Evolutionary conservation across 2,113 vertebrate genomes (phyloP), one percentile per base, ranked within the genome.

Genomic region (Phylloscopus whistleri): DNA sequence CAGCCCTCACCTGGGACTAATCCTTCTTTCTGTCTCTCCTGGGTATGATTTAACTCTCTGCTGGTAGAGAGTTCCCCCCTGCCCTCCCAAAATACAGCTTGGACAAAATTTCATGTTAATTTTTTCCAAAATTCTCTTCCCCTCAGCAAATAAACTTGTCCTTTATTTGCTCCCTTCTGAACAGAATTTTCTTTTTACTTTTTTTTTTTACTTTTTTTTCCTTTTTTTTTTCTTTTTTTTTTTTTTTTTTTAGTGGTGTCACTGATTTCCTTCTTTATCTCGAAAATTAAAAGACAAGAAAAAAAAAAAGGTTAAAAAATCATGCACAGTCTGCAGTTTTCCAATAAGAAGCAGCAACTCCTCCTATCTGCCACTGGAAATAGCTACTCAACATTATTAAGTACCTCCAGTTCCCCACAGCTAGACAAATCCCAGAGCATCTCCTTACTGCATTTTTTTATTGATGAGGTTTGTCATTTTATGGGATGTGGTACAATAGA

Each of bases 381-480:
- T 35, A 90, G 80, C 73, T 68, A 28, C 69, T 81, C 83, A 79
- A 52, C 33, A 17, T 92, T 89, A 93, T 84, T 93, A 96, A 95
- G 80, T 49, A 84, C 66, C 84, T 94, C 52, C 46, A 68, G 73
- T 5, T 90, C 68, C 95, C 52, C 69, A 81, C 87, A 96, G 94
- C 82, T 30, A 93, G 76, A 74, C 68, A 95, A 90, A 93, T 96
- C 92, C 88, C 60, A 13, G 81, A 95, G 88, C 16, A 84, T 48
- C n/a, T 91, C 46, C 69, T 94, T 92, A 96, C 58, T 84, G 73
- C 83, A 28, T 49, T 67, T 95, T 96, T 95, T 95, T 95, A 96
- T 95, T 96, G 96, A 95, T 93, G 90, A 94, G 49, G 80, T 94
- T 95, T 96, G 96, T 93, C 95, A 92, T 92, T 97, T 97, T 94